phyloP scores from a whole-genome alignment of 2,888 invertebrate species.

The Ligdia adustata region DNA sequence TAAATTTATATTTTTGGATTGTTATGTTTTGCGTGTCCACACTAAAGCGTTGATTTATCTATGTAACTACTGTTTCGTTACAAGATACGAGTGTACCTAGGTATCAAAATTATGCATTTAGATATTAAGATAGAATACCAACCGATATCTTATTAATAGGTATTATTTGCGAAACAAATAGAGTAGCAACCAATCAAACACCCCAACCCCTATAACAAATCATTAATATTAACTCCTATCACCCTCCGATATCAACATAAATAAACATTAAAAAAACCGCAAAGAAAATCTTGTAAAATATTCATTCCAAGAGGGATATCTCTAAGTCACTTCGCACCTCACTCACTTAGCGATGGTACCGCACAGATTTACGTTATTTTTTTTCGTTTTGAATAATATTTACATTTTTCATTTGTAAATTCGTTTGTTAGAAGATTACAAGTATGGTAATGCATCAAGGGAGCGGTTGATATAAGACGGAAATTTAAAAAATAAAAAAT shows the following conservation, averaged over 20 bases:
- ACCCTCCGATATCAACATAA: conserved; percentile 57
- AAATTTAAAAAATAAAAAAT: background rate
- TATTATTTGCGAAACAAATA: conserved; percentile 34
- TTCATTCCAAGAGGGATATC: conserved; percentile 56
- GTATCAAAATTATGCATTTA: no score
- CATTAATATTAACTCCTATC: conserved; percentile 65
- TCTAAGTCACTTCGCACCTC: conserved; percentile 59
- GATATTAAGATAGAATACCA: no score
- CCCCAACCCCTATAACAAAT: conserved; percentile 42
- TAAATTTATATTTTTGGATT: no score
- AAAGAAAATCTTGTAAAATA: conserved; percentile 66
- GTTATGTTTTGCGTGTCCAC: no score
- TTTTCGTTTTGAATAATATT: conserved; percentile 54
- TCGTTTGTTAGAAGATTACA: conserved; percentile 66
- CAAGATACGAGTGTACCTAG: no score
- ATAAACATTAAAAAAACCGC: conserved; percentile 72
- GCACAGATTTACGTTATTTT: conserved; percentile 36
- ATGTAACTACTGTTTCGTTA: no score
- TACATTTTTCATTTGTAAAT: conserved; percentile 67
- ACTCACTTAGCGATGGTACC: conserved; percentile 49
- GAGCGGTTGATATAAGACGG: conserved; percentile 1
- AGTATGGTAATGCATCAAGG: conserved; percentile 61
- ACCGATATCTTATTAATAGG: no score
- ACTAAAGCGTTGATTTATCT: no score
- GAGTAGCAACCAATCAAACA: conserved; percentile 36